These are phyloP conservation scores for Ceratina calcarata DNA, from an alignment of 1,140 invertebrate genomes.

Conservation along the genomic window DNA sequence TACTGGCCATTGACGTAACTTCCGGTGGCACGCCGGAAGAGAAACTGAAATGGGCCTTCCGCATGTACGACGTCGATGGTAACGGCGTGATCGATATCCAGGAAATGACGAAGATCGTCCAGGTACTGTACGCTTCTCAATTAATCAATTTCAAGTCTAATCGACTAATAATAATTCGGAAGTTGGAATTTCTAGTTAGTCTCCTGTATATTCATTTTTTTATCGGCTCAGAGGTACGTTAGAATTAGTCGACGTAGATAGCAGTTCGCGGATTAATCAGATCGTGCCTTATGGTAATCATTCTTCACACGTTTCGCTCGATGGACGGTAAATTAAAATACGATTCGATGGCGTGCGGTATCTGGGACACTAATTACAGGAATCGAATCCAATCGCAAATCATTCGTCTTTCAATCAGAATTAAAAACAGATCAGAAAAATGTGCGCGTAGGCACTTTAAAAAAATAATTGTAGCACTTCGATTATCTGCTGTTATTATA, in stretches of 20 bases:
- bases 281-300: slow-evolving; percentile 4
- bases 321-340: slow-evolving; percentile 31
- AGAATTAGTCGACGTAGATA: too few species aligned
- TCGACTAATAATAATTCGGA: not conserved
- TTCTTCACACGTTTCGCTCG: not conserved
- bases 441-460: too few species aligned
- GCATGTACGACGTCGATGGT: slow-evolving; percentile 99
- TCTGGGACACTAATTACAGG: slow-evolving; percentile 16
- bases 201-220: not conserved
- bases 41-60: slow-evolving; percentile 99
- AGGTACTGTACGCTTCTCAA: slow-evolving; percentile 82
- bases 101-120: slow-evolving; percentile 96
- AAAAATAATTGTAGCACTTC: too few species aligned
- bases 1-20: slow-evolving; percentile 98
- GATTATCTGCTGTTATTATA: too few species aligned
- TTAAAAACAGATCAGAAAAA: too few species aligned
- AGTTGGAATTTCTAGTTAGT: not conserved
- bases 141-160: slow-evolving; percentile 17
- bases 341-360: slow-evolving; percentile 18
- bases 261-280: not conserved
- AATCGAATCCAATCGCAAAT: not conserved
- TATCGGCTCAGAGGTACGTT: too few species aligned
- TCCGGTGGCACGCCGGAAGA: slow-evolving; percentile 98
- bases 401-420: too few species aligned
- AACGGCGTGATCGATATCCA: slow-evolving; percentile 99